Evolutionary conservation across 2,113 vertebrate genomes (phyloP).

Genomic region (Paralichthys olivaceus): DNA sequence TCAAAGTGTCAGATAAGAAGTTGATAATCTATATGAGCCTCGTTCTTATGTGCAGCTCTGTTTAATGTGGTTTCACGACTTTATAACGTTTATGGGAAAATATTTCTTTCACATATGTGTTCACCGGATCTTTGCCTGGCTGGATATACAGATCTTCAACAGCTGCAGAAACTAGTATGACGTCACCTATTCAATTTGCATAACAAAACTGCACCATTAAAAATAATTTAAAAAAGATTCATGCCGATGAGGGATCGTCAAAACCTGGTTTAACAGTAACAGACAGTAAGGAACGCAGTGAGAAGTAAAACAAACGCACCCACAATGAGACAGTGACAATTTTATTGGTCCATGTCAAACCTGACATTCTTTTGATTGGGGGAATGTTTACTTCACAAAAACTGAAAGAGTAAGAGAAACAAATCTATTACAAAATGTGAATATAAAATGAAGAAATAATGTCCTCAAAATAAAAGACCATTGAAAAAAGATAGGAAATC

Average conservation of each 20-base stretch:
- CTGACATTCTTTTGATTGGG: neutral
- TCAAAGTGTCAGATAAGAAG: neutral
- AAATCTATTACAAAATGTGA: too few relatives aligned
- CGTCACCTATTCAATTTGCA: neutral
- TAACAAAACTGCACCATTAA: too few relatives aligned
- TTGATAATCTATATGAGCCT: neutral
- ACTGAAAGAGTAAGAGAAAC: too few relatives aligned
- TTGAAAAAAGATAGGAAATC: too few relatives aligned
- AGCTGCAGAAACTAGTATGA: neutral
- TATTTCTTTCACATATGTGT: neutral
- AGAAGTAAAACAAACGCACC: too few relatives aligned
- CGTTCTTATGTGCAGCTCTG: neutral
- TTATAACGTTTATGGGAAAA: neutral
- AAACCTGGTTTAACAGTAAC: neutral
- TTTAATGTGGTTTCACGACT: conserved; percentile 1
- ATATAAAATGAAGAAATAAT: too few relatives aligned
- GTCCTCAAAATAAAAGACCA: too few relatives aligned
- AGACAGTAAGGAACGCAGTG: too few relatives aligned
- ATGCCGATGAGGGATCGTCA: too few relatives aligned
- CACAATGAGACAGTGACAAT: neutral
- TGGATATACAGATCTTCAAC: neutral
- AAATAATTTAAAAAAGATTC: too few relatives aligned
- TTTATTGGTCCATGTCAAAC: neutral
- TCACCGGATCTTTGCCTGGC: neutral
- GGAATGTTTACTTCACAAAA: neutral